Percentiles rank a stretch among this genome's conserved stretches.
Conservation (phyloP, 2,797 vertebrate species). For the Coregonus suidteri region DNA sequence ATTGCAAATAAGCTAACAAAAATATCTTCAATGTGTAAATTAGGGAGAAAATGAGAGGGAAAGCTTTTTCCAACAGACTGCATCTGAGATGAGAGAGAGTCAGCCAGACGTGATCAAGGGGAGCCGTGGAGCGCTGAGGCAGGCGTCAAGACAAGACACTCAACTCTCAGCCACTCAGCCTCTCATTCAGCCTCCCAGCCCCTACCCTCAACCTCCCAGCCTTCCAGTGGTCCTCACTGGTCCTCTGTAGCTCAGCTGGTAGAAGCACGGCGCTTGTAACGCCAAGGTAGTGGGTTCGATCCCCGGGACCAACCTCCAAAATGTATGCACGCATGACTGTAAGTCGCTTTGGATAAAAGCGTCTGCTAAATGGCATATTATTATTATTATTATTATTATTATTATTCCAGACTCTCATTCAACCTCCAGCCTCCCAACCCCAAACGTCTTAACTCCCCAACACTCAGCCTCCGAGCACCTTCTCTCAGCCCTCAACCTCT, state of each 20-base stretch:
- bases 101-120: slow-evolving; percentile 96
- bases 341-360: no score
- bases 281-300: no score
- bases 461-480: no score
- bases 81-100: slow-evolving; percentile 86
- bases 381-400: no score
- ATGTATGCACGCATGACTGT: no score
- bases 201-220: slow-evolving; percentile 75
- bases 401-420: slow-evolving; percentile 69
- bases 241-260: no score
- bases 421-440: slow-evolving; percentile 75
- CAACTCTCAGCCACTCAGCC: slow-evolving; percentile 69
- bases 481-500: no score
- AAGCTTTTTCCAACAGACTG: slow-evolving; percentile 92
- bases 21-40: slow-evolving; percentile 99
- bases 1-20: slow-evolving; percentile 97
- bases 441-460: no score
- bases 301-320: no score
- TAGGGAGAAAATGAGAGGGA: slow-evolving; percentile 85
- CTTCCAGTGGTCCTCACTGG: no score
- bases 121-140: slow-evolving; percentile 85
- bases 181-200: slow-evolving; percentile 71
- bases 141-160: slow-evolving; percentile 82
- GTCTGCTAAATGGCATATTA: no score
- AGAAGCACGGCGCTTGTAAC: no score